A percentile compares a stretch with the other conserved stretches of the same genome.
Evolutionary conservation across 2,113 vertebrate species (phyloP).

Genomic region (Proteles cristata): DNA sequence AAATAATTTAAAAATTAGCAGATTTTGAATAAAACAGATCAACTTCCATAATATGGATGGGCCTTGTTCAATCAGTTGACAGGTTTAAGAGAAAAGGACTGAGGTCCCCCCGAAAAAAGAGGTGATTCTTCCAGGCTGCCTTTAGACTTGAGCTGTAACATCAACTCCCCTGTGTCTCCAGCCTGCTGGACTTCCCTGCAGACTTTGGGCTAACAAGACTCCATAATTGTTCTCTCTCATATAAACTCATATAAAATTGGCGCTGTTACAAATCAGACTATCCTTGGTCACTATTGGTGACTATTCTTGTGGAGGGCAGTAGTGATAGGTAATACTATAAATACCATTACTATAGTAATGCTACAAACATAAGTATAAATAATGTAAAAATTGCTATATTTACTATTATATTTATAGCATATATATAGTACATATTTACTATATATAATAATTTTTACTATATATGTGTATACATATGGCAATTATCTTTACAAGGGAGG

Average conservation of each 20-base stretch:
- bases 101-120: background rate
- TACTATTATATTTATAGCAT: background rate
- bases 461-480: background rate
- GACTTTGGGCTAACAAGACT: background rate
- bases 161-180: background rate
- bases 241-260: background rate
- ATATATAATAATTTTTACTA: background rate
- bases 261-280: background rate
- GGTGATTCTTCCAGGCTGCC: background rate
- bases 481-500: background rate
- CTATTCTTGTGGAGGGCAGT: background rate
- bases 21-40: background rate
- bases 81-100: background rate
- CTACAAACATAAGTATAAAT: background rate
- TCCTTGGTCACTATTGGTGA: background rate
- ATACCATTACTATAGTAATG: background rate
- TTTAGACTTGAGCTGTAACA: background rate
- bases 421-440: background rate
- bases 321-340: background rate
- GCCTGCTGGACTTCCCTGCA: background rate
- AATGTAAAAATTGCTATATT: background rate
- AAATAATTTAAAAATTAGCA: background rate
- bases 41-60: background rate
- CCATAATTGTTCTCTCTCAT: background rate
- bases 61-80: background rate